A percentile compares a stretch with the other conserved stretches of the same genome.
Evolutionary conservation across 2,888 invertebrate species (phyloP).

Genomic region (Andrena marginata): DNA sequence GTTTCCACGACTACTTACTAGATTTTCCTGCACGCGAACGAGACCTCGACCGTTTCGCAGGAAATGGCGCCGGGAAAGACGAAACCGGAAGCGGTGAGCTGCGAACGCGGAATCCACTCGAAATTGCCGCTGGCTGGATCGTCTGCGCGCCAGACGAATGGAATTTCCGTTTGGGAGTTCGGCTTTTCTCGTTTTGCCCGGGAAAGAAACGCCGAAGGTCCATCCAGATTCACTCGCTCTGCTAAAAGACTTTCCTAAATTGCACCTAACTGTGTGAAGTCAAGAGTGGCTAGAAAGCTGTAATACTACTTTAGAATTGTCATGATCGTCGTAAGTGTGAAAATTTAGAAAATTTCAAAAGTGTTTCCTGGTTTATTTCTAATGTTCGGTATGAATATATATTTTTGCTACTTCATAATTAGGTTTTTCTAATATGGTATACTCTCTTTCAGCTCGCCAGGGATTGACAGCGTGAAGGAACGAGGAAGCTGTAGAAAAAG

Average conservation of each 20-base stretch:
- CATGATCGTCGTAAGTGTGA: neutral
- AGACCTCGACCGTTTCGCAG: slow-evolving; percentile 28
- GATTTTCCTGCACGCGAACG: slow-evolving; percentile 44
- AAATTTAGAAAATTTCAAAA: no score
- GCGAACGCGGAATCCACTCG: slow-evolving; percentile 61
- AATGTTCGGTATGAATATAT: no score
- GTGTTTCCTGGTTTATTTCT: no score
- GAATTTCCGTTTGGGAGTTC: slow-evolving; percentile 62
- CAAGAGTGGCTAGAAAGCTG: neutral
- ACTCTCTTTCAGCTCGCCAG: no score
- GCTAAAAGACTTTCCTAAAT: neutral
- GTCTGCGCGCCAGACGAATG: slow-evolving; percentile 56
- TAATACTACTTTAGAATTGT: neutral
- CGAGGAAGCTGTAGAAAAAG: no score
- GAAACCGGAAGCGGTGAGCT: slow-evolving; percentile 63
- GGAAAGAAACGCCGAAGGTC: slow-evolving; percentile 18
- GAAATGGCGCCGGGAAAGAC: slow-evolving; percentile 57
- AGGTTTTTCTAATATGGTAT: no score
- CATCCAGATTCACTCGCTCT: neutral
- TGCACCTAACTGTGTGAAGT: neutral
- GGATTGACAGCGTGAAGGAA: no score
- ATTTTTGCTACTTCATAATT: no score
- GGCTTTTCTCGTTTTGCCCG: slow-evolving; percentile 45
- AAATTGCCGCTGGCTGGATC: slow-evolving; percentile 60
- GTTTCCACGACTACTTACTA: slow-evolving; percentile 34